Evolutionary conservation across 2,797 vertebrate genomes (phyloP).

Genomic region (Garrulus glandarius): DNA sequence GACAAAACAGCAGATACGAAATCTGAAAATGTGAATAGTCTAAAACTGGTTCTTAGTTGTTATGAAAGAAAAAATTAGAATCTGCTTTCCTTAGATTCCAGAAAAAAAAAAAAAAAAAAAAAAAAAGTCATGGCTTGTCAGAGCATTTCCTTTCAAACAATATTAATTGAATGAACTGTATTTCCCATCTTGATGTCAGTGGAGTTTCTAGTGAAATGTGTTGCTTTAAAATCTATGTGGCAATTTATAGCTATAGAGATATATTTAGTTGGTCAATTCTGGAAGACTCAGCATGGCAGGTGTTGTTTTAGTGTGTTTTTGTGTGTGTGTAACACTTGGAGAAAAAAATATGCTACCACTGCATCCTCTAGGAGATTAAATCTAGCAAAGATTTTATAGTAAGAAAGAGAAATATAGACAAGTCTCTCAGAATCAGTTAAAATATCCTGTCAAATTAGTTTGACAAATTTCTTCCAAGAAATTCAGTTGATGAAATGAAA

Average conservation of each 20-base stretch:
- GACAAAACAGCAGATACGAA: not conserved
- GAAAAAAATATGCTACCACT: not conserved
- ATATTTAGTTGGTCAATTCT: not conserved
- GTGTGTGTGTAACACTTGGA: not conserved
- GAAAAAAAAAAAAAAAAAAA: not conserved
- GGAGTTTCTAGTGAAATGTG: not conserved
- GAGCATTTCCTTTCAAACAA: not conserved
- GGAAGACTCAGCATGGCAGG: accelerated
- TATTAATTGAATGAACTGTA: not conserved
- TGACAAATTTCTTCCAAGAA: not conserved
- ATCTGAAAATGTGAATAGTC: not conserved
- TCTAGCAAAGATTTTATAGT: not conserved
- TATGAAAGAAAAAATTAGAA: not conserved
- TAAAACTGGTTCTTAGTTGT: not conserved
- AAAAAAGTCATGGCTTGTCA: accelerated
- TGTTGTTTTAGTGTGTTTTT: accelerated
- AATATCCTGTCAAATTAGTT: not conserved
- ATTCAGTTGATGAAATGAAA: not conserved
- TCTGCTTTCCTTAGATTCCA: not conserved
- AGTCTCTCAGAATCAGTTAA: not conserved
- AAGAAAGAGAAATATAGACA: not conserved
- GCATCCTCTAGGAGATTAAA: not conserved
- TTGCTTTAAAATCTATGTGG: not conserved
- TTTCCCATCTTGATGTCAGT: not conserved
- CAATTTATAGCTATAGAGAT: not conserved